Percentiles rank a stretch among this genome's conserved stretches.
phyloP scores from a whole-genome alignment of 2,113 vertebrate species.

The Pluvialis apricaria region DNA sequence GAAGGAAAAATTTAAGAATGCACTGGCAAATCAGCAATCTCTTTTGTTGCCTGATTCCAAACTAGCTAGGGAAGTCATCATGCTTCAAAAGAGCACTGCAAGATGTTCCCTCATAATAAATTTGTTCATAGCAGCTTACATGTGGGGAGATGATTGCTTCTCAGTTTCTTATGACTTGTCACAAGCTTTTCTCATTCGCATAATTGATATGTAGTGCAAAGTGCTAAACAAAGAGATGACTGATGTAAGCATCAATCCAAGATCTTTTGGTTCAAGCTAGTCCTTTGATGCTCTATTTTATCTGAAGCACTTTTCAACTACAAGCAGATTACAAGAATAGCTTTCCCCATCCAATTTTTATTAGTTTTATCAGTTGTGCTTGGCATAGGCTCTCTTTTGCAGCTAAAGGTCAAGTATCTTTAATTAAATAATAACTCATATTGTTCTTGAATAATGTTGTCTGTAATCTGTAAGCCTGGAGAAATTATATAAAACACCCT shows the following conservation, averaged over 20 bases:
- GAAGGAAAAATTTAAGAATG: neutral
- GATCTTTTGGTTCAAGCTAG: neutral
- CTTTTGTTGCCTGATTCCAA: neutral
- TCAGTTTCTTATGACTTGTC: neutral
- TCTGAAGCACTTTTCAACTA: neutral
- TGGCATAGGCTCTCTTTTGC: neutral
- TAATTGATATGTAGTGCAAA: neutral
- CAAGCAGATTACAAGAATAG: neutral
- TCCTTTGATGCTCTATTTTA: neutral
- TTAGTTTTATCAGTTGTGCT: neutral
- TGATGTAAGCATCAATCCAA: neutral
- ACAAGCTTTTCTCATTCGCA: neutral
- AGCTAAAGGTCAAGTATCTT: neutral
- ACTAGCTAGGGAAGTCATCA: neutral
- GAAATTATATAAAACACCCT: neutral
- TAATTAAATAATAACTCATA: neutral
- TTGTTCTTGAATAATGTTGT: neutral
- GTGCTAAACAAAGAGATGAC: neutral
- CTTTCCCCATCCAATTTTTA: neutral
- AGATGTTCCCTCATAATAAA: neutral
- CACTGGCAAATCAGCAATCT: neutral
- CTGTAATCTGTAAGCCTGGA: neutral
- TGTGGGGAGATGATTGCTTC: neutral
- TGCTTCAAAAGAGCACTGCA: neutral
- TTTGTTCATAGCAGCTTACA: neutral